These are phyloP conservation scores for Sigmodon hispidus DNA, from an alignment of 2,113 vertebrate species.

Conservation along the genomic window DNA sequence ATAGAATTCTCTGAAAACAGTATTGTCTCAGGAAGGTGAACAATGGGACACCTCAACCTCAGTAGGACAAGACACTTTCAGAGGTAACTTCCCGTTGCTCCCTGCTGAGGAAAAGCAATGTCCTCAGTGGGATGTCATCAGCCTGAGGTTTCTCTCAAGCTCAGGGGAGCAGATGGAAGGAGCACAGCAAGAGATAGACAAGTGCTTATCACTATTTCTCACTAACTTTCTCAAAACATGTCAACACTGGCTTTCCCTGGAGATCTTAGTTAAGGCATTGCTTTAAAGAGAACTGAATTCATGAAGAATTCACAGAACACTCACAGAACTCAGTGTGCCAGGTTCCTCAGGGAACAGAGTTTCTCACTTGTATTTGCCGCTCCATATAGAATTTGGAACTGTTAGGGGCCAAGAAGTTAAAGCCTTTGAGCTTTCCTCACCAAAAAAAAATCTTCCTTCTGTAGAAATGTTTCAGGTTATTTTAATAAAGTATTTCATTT, in stretches of 20 bases:
- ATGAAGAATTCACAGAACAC: not conserved
- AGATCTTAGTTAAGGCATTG: conserved; percentile 28
- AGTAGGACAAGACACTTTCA: not conserved
- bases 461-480: not conserved
- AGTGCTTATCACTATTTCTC: conserved; percentile 67
- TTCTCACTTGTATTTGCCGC: conserved; percentile 27
- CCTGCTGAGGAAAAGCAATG: conserved; percentile 51
- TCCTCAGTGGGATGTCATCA: conserved; percentile 42
- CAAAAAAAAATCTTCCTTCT: not conserved
- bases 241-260: conserved; percentile 54
- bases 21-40: conserved; percentile 8
- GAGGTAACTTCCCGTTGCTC: not conserved
- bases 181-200: conserved; percentile 55
- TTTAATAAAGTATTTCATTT: conserved; percentile 24
- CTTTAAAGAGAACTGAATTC: conserved; percentile 33
- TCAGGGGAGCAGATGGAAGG: conserved; percentile 62
- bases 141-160: conserved; percentile 13
- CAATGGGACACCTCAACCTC: conserved; percentile 14
- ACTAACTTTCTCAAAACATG: conserved; percentile 63
- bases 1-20: conserved; percentile 26
- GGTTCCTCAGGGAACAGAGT: not conserved
- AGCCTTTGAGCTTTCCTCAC: not conserved
- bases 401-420: conserved; percentile 39
- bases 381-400: not conserved
- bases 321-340: not conserved